A percentile compares a stretch with the other conserved stretches of the same genome.
phyloP scores from a whole-genome alignment of 2,797 vertebrate genomes.

The Etheostoma nigrum region DNA sequence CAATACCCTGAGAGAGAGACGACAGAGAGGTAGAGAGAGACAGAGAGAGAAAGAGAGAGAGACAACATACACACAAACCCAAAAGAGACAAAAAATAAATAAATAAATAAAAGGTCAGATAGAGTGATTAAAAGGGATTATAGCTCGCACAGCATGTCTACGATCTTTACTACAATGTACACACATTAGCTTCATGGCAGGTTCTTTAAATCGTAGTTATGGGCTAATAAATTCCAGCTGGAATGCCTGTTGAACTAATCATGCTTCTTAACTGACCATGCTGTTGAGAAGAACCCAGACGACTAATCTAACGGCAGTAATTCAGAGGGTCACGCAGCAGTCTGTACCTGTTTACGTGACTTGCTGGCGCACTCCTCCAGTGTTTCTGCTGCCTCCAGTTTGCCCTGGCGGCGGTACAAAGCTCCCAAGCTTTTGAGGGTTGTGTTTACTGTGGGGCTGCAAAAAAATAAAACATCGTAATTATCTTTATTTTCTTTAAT shows the following conservation, averaged over 20 bases:
- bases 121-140: neutral
- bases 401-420: conserved; percentile 92
- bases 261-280: neutral
- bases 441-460: conserved; percentile 91
- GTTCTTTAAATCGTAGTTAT: conserved; percentile 33
- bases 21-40: neutral
- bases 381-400: conserved; percentile 91
- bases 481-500: neutral
- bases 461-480: neutral
- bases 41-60: neutral
- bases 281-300: neutral
- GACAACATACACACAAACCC: too few relatives aligned
- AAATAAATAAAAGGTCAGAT: neutral
- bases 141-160: conserved; percentile 5
- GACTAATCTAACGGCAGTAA: conserved; percentile 37
- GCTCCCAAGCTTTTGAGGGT: conserved; percentile 91
- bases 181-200: conserved; percentile 22
- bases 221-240: conserved; percentile 34
- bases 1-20: conserved; percentile 83
- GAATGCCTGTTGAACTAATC: conserved; percentile 12
- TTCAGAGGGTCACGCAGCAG: neutral
- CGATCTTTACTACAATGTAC: neutral
- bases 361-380: conserved; percentile 92
- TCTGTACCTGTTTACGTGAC: conserved; percentile 89
- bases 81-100: neutral